Conservation (phyloP, 2,113 vertebrate genomes). For the Lutjanus erythropterus region DNA sequence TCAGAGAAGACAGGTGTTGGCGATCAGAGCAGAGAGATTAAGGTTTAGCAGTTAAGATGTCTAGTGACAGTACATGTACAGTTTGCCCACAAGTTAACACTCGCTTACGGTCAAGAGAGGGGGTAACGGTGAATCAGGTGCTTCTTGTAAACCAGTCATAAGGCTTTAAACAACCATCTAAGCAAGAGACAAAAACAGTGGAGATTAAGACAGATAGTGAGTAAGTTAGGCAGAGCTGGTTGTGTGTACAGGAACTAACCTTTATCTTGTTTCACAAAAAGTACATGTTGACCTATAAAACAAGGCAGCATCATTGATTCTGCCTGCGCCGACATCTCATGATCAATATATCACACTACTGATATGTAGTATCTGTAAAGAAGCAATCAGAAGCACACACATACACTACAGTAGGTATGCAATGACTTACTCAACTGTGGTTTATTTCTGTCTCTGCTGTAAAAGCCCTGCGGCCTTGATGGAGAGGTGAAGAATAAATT, state of each 20-base stretch:
- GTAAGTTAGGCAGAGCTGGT: neutral
- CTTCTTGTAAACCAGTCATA: neutral
- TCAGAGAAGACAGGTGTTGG: no score
- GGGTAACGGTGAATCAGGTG: no score
- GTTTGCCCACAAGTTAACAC: no score
- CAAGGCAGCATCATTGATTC: neutral
- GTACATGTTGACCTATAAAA: neutral
- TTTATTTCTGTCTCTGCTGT: neutral
- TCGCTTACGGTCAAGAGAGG: no score
- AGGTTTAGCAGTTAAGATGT: no score
- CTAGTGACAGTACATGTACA: no score
- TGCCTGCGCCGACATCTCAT: neutral
- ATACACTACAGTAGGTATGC: neutral
- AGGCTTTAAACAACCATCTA: neutral
- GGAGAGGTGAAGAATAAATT: neutral
- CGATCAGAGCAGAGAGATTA: no score
- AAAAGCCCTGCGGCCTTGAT: neutral
- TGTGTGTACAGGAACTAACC: neutral
- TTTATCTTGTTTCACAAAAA: slow-evolving; percentile 3
- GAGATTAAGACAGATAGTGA: neutral
- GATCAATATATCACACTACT: slow-evolving; percentile 8
- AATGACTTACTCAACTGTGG: neutral
- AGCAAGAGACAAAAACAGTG: neutral
- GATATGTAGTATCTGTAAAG: neutral
- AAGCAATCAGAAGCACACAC: neutral